A percentile compares a stretch with the other conserved stretches of the same genome.
phyloP scores from a whole-genome alignment of 2,113 vertebrate species.

The Hemibagrus wyckioides region DNA sequence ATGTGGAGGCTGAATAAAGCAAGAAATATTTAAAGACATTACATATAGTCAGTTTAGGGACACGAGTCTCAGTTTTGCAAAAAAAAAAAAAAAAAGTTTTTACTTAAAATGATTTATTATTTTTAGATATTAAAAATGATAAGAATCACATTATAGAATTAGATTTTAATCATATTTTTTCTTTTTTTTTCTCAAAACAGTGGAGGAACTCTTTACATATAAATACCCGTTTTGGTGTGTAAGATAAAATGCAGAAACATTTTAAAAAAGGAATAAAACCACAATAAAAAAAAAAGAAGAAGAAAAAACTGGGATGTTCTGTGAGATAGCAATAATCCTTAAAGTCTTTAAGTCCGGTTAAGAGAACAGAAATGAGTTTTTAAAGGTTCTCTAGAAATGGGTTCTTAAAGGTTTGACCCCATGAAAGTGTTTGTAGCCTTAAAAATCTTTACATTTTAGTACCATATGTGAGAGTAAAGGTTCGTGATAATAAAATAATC shows the following conservation, averaged over 20 bases:
- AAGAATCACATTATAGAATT: too few relatives aligned
- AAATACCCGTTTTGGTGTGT: background rate
- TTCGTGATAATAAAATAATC: background rate
- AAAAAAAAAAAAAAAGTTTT: too few relatives aligned
- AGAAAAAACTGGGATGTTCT: too few relatives aligned
- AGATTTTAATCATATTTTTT: background rate
- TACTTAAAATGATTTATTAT: too few relatives aligned
- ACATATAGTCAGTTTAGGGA: background rate
- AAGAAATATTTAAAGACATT: background rate
- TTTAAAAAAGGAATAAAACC: background rate
- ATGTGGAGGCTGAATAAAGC: background rate
- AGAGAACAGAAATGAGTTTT: background rate
- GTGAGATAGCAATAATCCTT: too few relatives aligned
- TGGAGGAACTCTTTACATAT: background rate
- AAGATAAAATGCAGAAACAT: background rate
- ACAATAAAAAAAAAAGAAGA: background rate
- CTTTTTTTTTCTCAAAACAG: background rate
- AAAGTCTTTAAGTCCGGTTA: background rate
- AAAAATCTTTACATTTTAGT: background rate
- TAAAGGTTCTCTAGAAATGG: background rate
- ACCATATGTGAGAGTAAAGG: background rate
- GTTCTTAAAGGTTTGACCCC: background rate
- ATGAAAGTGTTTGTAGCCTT: background rate
- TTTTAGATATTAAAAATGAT: too few relatives aligned
- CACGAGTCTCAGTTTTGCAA: background rate